Evolutionary conservation across 2,797 vertebrate species (phyloP).

Genomic region (Liasis olivaceus): DNA sequence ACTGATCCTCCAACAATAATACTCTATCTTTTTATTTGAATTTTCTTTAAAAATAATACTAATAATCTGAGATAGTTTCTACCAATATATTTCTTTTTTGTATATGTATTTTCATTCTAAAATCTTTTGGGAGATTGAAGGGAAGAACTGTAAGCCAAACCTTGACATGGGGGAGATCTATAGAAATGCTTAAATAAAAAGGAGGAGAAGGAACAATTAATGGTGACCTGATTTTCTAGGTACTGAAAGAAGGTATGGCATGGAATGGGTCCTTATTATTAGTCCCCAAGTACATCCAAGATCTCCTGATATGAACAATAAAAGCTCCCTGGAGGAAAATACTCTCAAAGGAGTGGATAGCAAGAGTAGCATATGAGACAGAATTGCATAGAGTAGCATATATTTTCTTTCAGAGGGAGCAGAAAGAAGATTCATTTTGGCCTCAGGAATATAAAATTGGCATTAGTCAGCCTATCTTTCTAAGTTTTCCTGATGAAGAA

Average conservation of each 20-base stretch:
- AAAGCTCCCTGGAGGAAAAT: not conserved
- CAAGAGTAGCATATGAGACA: not conserved
- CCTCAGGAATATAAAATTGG: not conserved
- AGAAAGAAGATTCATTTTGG: constrained; percentile 25
- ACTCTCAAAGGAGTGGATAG: not conserved
- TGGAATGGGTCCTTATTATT: not conserved
- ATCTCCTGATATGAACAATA: not conserved
- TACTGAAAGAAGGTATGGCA: not conserved
- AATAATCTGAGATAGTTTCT: not conserved
- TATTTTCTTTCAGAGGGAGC: accelerated
- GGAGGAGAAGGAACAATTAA: not conserved
- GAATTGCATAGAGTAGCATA: not conserved
- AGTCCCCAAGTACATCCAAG: not conserved
- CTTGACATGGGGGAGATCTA: not conserved
- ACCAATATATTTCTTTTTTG: not conserved
- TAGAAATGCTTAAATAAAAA: not conserved
- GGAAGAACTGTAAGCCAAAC: not conserved
- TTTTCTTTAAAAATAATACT: not conserved
- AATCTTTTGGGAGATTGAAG: not conserved
- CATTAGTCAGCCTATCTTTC: constrained; percentile 10
- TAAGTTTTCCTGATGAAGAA: not conserved
- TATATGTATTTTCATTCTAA: not conserved
- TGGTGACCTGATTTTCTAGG: not conserved
- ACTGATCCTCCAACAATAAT: not conserved
- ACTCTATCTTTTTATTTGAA: not conserved